Conservation (phyloP, 2,113 vertebrate species). For the Ceyx melanurus region DNA sequence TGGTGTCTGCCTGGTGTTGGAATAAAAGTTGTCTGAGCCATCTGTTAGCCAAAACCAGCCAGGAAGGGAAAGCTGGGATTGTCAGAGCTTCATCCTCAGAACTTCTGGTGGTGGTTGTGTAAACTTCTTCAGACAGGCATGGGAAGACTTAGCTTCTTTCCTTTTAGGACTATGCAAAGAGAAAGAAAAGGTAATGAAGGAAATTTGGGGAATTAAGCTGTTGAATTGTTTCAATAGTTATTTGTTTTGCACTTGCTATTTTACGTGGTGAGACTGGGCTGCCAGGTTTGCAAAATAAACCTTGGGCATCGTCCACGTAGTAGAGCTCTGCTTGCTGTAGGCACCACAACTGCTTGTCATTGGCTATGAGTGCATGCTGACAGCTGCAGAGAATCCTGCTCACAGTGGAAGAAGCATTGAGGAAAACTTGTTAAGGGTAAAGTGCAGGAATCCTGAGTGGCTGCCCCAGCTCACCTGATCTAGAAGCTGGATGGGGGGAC, state of each 20-base stretch:
- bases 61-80: neutral
- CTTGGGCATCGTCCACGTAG: fast-evolving
- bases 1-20: neutral
- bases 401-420: neutral
- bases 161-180: constrained; percentile 76
- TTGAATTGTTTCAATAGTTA: neutral
- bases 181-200: neutral
- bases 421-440: neutral
- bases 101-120: neutral
- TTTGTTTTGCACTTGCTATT: neutral
- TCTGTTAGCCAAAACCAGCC: neutral
- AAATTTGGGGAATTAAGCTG: neutral
- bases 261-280: fast-evolving
- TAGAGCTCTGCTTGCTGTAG: neutral
- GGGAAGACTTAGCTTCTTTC: constrained; percentile 83
- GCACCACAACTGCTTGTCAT: neutral
- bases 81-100: neutral
- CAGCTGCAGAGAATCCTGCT: neutral
- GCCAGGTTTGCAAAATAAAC: neutral
- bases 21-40: neutral
- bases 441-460: neutral
- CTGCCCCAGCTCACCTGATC: too few relatives aligned
- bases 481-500: neutral
- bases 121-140: constrained; percentile 76
- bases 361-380: fast-evolving